Conservation (phyloP, 2,888 invertebrate genomes). For the Ferdinandea cuprea region DNA sequence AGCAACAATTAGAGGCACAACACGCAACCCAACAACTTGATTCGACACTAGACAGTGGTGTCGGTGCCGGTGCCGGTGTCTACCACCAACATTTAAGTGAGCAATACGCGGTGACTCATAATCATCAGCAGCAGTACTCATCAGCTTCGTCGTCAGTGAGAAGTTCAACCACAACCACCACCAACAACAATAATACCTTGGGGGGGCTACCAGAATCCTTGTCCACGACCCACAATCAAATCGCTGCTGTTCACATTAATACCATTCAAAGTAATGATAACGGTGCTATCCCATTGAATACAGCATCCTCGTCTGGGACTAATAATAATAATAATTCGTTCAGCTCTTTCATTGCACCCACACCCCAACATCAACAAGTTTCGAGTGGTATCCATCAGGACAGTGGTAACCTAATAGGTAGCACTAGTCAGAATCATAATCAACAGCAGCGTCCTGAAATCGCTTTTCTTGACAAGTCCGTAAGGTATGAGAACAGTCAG, state of each 20-base stretch:
- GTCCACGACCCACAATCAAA: conserved; percentile 54
- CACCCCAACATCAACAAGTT: conserved; percentile 63
- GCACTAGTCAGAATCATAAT: conserved; percentile 53
- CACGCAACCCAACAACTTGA: conserved; percentile 28
- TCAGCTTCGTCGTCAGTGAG: conserved; percentile 43
- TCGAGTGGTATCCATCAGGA: conserved; percentile 43
- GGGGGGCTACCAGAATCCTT: conserved; percentile 46
- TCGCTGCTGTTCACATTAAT: conserved; percentile 56
- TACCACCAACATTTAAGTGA: conserved; percentile 57
- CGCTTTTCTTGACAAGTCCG: conserved; percentile 63
- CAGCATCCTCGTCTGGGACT: conserved; percentile 48
- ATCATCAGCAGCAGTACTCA: conserved; percentile 25
- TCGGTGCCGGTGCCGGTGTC: conserved; percentile 51
- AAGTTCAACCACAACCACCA: conserved; percentile 45
- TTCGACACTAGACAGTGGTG: conserved; percentile 34
- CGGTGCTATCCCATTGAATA: conserved; percentile 53
- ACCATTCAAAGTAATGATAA: conserved; percentile 54
- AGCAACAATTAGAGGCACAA: conserved; percentile 50
- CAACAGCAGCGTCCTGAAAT: conserved; percentile 71
- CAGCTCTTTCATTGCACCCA: conserved; percentile 50
- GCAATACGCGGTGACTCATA: conserved; percentile 52
- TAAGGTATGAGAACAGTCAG: conserved; percentile 61
- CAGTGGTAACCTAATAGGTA: conserved; percentile 43
- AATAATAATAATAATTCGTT: too few relatives aligned
- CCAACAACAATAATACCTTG: conserved; percentile 45